Base-by-base conservation (phyloP, 2,113 vertebrate species). In the Shinisaurus crocodilurus region DNA sequence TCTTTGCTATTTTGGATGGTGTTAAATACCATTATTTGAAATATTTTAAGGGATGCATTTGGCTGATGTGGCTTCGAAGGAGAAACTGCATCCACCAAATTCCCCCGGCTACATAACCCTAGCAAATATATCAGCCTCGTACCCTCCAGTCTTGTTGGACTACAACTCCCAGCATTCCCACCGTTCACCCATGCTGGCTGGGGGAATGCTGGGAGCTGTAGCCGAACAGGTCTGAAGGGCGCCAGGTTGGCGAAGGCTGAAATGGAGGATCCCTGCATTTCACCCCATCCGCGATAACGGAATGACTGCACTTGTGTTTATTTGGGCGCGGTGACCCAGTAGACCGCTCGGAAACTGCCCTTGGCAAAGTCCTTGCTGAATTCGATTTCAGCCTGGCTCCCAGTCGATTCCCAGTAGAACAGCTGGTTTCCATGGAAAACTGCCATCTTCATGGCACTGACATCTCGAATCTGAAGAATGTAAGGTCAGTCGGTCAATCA, bases 331-430 rank as follows among this genome's bases (percentile, higher is more conserved):
- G 97, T 81, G 81, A 97, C 97, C 3, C 97, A 98, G 94, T 98
- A 99, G 91, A 97, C 96, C 23, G 98, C 99, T 91, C 96, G 96
- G 92, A 99, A 98, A 87, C 91, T 96, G 87, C 93, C 95, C 32
- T 20, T 93, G 0, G 98, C 96, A 93, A 98, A 97, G 16, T 97
- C 97, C 75, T 98, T 97, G 50, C 98, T 98, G 92, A 99, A 99
- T 90, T 99, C 99, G 82, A 99, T 94, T 95, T 99, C 99, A 0
- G 97, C 99, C 93, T 98, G 98, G 93, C 97, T 99, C 93, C 99
- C 98, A 3, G 96, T 95, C 0, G 99, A 99, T 13, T 97, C 97
- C 99, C 99, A 99, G 94, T 96, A 97, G 95, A 99, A 98, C 0
- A 97, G 96, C 79, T 97, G 97, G 7, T 96, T 97, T 82, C 98